Evolutionary conservation across 2,888 invertebrate species (phyloP).

Genomic region (Allolobophora icterica): DNA sequence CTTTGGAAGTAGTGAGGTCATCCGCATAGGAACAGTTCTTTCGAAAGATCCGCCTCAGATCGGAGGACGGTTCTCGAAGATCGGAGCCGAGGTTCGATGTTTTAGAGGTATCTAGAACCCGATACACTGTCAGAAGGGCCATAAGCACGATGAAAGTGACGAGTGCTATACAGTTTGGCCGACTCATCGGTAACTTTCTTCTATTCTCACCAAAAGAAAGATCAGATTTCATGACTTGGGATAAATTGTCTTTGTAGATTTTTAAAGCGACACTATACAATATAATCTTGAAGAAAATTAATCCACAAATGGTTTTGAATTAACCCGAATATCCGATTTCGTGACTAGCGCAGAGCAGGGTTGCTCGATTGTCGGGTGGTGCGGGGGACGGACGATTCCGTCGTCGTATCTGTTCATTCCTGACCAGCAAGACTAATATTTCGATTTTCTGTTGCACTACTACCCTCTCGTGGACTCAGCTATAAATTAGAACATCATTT

Average conservation of each 20-base stretch:
- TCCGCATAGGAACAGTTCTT: conserved; percentile 14
- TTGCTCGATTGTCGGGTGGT: too few relatives aligned
- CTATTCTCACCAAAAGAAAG: neutral
- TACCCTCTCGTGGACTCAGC: neutral
- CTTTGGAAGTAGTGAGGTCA: neutral
- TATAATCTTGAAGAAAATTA: too few relatives aligned
- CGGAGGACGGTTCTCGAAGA: neutral
- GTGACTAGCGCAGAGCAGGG: too few relatives aligned
- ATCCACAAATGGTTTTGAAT: too few relatives aligned
- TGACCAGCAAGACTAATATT: too few relatives aligned
- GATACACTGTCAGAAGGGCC: neutral
- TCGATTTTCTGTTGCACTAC: too few relatives aligned
- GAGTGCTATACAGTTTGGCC: neutral
- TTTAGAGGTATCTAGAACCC: neutral
- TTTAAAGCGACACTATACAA: neutral
- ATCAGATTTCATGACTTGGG: neutral
- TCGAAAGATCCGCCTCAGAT: neutral
- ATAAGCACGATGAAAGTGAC: neutral
- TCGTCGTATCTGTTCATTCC: too few relatives aligned
- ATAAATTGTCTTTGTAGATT: neutral
- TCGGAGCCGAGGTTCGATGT: neutral
- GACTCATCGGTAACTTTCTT: neutral
- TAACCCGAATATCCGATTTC: too few relatives aligned
- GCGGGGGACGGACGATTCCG: too few relatives aligned
- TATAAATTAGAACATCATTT: neutral